Conservation (phyloP, 1,140 invertebrate genomes). For the Drosophila bipectinata region DNA sequence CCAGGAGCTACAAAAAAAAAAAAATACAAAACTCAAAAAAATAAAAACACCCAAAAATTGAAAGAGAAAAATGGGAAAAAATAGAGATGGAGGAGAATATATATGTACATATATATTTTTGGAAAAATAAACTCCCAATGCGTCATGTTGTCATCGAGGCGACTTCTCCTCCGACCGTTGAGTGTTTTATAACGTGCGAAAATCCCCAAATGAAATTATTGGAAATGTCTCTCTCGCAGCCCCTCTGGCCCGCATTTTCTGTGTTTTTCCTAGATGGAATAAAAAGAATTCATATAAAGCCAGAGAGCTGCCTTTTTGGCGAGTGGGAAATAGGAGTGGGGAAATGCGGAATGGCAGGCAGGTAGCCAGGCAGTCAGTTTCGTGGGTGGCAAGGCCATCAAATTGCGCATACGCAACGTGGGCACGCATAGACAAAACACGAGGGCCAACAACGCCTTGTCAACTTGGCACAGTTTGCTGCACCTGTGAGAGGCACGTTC, state of each 20-base stretch:
- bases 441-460: slow-evolving; percentile 48
- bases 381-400: slow-evolving; percentile 37
- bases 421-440: slow-evolving; percentile 57
- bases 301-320: slow-evolving; percentile 12
- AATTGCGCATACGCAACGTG: slow-evolving; percentile 77
- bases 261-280: slow-evolving; percentile 24
- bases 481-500: slow-evolving; percentile 66
- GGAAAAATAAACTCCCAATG: slow-evolving; percentile 69
- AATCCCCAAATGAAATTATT: slow-evolving; percentile 72
- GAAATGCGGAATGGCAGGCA: not conserved
- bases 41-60: slow-evolving; percentile 17
- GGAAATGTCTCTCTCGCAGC: slow-evolving; percentile 26
- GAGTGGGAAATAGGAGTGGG: not conserved
- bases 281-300: slow-evolving; percentile 28
- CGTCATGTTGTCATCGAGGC: slow-evolving; percentile 62
- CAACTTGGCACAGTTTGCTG: slow-evolving; percentile 76
- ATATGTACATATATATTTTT: slow-evolving; percentile 26
- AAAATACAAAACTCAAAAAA: slow-evolving; percentile 6
- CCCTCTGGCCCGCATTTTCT: not conserved
- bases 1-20: slow-evolving; percentile 35
- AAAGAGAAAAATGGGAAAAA: slow-evolving; percentile 28
- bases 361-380: not conserved
- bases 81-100: slow-evolving; percentile 10
- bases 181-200: slow-evolving; percentile 79
- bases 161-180: slow-evolving; percentile 47